Percentiles rank a stretch among this genome's conserved stretches.
Conservation (phyloP, 1,140 invertebrate genomes). For the Meloidogyne exigua region DNA sequence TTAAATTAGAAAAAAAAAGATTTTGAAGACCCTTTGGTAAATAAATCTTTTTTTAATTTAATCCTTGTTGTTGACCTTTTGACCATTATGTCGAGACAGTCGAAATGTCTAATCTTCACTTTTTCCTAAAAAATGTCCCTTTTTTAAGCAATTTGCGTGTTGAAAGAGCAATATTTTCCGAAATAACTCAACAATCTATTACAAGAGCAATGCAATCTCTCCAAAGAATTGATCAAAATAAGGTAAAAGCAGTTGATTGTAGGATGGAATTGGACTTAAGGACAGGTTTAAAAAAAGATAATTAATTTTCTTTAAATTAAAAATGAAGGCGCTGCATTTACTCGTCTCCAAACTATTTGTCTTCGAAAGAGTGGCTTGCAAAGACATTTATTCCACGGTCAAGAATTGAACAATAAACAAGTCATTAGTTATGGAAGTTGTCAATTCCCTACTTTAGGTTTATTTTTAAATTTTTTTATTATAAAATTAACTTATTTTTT, state of each 20-base stretch:
- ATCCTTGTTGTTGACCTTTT: too few relatives aligned
- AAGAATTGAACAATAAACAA: constrained; percentile 65
- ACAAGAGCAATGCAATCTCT: constrained; percentile 79
- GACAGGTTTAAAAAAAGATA: constrained; percentile 73
- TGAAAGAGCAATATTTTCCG: constrained; percentile 86
- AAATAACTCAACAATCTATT: constrained; percentile 83
- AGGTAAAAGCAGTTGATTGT: constrained; percentile 92
- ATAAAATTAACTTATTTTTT: too few relatives aligned
- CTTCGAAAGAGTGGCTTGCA: constrained; percentile 66
- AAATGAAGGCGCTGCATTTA: constrained; percentile 86
- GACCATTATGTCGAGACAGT: too few relatives aligned
- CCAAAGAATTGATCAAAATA: constrained; percentile 76
- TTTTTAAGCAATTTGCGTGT: constrained; percentile 32
- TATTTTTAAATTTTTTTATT: constrained; percentile 66
- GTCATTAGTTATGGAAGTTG: constrained; percentile 95
- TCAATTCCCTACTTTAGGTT: constrained; percentile 93
- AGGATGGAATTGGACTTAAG: constrained; percentile 84
- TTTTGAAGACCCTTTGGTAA: too few relatives aligned
- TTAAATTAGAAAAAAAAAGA: too few relatives aligned
- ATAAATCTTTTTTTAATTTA: too few relatives aligned
- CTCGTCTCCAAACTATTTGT: constrained; percentile 91
- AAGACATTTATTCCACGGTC: neutral
- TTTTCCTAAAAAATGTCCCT: too few relatives aligned
- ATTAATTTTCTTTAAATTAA: neutral
- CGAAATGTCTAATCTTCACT: too few relatives aligned